Conservation (phyloP, 2,113 vertebrate species). For the Prolemur simus region DNA sequence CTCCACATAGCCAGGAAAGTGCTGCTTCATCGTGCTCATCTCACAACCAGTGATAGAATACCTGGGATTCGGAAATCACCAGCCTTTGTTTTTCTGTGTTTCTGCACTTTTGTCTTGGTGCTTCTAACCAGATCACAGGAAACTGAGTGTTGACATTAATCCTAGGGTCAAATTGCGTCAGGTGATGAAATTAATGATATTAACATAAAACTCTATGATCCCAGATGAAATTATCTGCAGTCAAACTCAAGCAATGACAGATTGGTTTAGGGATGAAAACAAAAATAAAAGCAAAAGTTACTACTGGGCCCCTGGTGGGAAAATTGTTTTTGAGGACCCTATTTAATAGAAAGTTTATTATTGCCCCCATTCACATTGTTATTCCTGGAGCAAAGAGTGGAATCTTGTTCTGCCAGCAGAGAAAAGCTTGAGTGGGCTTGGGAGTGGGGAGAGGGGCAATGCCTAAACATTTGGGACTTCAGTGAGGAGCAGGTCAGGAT, state of each 20-base stretch:
- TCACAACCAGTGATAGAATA: neutral
- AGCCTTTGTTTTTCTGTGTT: neutral
- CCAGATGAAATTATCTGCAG: neutral
- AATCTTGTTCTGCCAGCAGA: neutral
- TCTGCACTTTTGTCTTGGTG: neutral
- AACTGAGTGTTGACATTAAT: neutral
- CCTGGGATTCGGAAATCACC: neutral
- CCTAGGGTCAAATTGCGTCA: neutral
- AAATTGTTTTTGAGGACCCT: neutral
- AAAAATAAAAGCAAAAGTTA: neutral
- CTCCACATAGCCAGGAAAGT: neutral
- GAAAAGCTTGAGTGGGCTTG: neutral
- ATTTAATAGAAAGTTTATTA: neutral
- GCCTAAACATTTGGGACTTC: neutral
- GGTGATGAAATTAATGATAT: neutral
- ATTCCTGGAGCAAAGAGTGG: neutral
- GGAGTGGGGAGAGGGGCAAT: neutral
- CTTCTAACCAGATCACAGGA: neutral
- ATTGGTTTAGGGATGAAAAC: neutral
- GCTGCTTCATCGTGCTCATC: neutral
- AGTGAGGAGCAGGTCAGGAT: neutral
- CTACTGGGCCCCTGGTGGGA: neutral
- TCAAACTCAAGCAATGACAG: too few species aligned
- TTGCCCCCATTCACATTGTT: neutral
- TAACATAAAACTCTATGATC: neutral